Evolutionary conservation across 2,797 vertebrate genomes (phyloP), one percentile per base, ranked within the genome.

Genomic region (Phrynocephalus guinanensis): DNA sequence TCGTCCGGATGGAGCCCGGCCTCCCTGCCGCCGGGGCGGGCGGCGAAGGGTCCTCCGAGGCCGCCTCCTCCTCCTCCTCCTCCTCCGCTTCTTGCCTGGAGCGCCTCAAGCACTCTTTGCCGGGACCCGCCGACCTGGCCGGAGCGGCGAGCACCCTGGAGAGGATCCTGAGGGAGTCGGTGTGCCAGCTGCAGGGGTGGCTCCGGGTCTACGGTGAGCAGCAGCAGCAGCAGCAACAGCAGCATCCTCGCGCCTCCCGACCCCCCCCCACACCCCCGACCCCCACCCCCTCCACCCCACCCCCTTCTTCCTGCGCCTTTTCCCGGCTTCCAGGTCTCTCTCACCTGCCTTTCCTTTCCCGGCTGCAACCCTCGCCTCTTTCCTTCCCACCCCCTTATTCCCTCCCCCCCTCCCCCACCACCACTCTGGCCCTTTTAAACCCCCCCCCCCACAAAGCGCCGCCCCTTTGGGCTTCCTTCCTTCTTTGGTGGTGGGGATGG

Each of bases 171-270:
- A 94, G 95, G 94, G 98, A 98, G 94, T 96, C 97, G 0, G 97
- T 98, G 86, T 98, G 97, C 93, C 98, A 99, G 95, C 98, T 98
- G 81, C 98, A 99, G 95, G 98, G 98, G 86, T 99, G 98, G 98
- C 93, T 98, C 84, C 97, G 98, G 3, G 97, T 99, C 72, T 97
- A 98, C 93, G 98, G 98, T 99, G 96, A 97, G 98, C 70, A 82
- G 86, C 75, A 13, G 70, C 15, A 60, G 18, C 22, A 22, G 67
- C 22, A 7, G 3, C 22, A 7, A 0, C 38, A 5, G 38, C 3
- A 5, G 11, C n/a, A 0, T 15, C 3, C 0, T 16, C 15, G 6
- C 22, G 0, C 33, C 6, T 3, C 67, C 24, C 80, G n/a, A 3
- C 1, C 3, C 63, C 16, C 6, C 60, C 3, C 79, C n/a, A 18